These are phyloP conservation scores for Puntigrus tetrazona DNA, from an alignment of 2,113 vertebrate genomes.

Conservation along the genomic window DNA sequence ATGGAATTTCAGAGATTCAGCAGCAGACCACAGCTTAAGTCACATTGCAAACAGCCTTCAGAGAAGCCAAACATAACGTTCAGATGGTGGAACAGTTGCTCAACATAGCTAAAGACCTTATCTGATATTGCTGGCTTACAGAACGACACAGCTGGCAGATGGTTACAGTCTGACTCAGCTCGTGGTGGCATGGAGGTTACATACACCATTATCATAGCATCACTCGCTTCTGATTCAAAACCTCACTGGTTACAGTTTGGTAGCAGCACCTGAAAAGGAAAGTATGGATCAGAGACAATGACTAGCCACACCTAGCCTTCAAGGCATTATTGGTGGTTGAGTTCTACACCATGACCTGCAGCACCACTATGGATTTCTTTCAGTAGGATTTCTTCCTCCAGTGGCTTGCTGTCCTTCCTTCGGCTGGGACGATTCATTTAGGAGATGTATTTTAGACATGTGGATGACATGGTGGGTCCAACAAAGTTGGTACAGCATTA, in stretches of 20 bases:
- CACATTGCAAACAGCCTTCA: constrained; percentile 2
- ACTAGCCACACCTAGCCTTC: no score
- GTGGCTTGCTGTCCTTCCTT: no score
- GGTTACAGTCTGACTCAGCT: constrained; percentile 8
- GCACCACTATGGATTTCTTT: no score
- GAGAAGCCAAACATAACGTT: background rate
- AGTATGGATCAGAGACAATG: no score
- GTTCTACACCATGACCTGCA: no score
- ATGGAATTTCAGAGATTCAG: background rate
- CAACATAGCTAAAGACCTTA: constrained; percentile 12
- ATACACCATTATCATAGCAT: background rate
- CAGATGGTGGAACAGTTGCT: background rate
- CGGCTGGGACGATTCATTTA: no score
- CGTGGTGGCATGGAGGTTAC: constrained; percentile 2
- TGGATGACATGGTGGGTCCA: no score
- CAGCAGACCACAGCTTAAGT: background rate
- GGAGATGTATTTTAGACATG: no score
- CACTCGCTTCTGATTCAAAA: background rate
- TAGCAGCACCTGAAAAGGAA: background rate
- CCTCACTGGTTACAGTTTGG: background rate
- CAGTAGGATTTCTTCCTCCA: no score
- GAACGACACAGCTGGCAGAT: background rate
- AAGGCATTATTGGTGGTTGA: background rate
- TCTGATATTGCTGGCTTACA: background rate
- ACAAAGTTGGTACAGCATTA: background rate